Conservation (phyloP, 2,113 vertebrate genomes). For the Amazona guildingii region DNA sequence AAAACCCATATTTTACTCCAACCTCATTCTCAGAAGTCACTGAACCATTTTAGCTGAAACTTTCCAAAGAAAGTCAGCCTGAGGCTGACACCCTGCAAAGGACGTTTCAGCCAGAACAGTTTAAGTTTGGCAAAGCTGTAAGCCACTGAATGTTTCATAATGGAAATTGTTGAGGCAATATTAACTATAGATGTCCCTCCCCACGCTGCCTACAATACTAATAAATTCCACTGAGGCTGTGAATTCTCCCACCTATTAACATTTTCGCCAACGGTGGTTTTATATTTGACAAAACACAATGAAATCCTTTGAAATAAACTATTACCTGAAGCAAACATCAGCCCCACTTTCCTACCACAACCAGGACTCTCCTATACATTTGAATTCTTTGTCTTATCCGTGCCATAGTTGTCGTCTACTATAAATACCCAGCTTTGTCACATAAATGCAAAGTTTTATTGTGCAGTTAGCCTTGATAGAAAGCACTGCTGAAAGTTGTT, state of each 20-base stretch:
- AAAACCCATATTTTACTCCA: slow-evolving; percentile 46
- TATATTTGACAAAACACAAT: slow-evolving; percentile 53
- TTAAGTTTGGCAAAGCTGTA: slow-evolving; percentile 67
- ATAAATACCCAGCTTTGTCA: slow-evolving; percentile 78
- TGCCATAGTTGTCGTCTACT: slow-evolving; percentile 32
- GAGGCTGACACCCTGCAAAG: slow-evolving; percentile 65
- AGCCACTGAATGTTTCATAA: slow-evolving; percentile 67
- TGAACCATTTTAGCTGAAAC: slow-evolving; percentile 62
- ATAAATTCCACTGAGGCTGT: slow-evolving; percentile 50
- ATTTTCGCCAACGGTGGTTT: slow-evolving; percentile 22
- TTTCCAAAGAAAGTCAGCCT: slow-evolving; percentile 66
- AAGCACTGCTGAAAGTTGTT: slow-evolving; percentile 84
- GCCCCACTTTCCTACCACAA: background rate
- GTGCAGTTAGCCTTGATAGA: slow-evolving; percentile 81
- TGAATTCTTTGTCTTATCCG: slow-evolving; percentile 72
- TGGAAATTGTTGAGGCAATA: slow-evolving; percentile 68
- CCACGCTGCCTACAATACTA: slow-evolving; percentile 49
- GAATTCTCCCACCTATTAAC: slow-evolving; percentile 59
- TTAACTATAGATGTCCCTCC: slow-evolving; percentile 61
- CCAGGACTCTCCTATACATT: slow-evolving; percentile 48
- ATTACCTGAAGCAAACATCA: slow-evolving; percentile 47
- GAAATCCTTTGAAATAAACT: slow-evolving; percentile 54
- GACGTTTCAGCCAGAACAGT: slow-evolving; percentile 63
- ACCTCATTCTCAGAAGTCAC: slow-evolving; percentile 60
- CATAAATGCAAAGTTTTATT: slow-evolving; percentile 84